These are phyloP conservation scores for Sceliomorpha sp. DNA, from an alignment of 2,888 invertebrate species.

Conservation along the genomic window DNA sequence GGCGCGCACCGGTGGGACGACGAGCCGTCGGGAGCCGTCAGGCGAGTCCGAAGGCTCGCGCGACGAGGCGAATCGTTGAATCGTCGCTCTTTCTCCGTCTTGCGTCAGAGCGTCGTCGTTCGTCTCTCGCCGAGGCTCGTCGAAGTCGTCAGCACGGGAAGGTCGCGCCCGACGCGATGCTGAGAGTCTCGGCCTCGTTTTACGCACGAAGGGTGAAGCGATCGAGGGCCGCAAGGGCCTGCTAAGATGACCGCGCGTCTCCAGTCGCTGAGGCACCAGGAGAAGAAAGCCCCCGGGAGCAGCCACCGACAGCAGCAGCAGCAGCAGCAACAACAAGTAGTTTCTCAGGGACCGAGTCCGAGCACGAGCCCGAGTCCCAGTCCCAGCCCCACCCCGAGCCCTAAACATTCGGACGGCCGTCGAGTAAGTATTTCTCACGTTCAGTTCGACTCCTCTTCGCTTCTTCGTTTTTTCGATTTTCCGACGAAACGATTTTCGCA, in stretches of 20 bases:
- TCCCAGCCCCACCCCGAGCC: conserved; percentile 75
- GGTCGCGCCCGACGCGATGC: conserved; percentile 68
- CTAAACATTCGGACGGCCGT: conserved; percentile 78
- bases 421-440: conserved; percentile 72
- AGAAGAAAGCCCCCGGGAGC: conserved; percentile 68
- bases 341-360: conserved; percentile 65
- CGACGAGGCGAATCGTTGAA: too few species aligned
- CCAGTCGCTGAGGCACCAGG: conserved; percentile 78
- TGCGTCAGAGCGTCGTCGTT: too few species aligned
- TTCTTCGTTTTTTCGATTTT: too few species aligned
- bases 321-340: conserved; percentile 57
- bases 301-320: conserved; percentile 56
- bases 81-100: too few species aligned
- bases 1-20: too few species aligned
- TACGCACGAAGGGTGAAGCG: conserved; percentile 71
- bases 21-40: too few species aligned
- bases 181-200: conserved; percentile 69
- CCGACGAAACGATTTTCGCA: too few species aligned
- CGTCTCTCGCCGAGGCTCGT: background rate
- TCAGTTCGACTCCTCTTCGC: too few species aligned
- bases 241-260: conserved; percentile 79
- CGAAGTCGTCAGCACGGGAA: background rate
- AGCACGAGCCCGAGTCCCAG: conserved; percentile 74
- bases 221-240: conserved; percentile 74
- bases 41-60: too few species aligned